Conservation (phyloP, 2,113 vertebrate genomes). For the Phalacrocorax brasilianus region DNA sequence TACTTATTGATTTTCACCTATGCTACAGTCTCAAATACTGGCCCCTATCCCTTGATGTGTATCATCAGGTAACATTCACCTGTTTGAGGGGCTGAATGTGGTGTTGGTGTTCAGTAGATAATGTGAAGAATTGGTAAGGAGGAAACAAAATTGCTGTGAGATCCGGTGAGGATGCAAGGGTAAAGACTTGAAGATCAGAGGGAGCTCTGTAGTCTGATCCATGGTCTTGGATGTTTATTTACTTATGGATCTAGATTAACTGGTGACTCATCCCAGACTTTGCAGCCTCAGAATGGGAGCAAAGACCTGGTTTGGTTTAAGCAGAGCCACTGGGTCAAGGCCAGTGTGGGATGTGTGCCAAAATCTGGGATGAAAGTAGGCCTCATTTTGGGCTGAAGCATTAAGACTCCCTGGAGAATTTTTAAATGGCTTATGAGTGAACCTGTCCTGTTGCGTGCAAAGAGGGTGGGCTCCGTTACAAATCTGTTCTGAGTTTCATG, state of each 20-base stretch:
- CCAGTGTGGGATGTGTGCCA: neutral
- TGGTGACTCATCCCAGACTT: neutral
- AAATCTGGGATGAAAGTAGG: neutral
- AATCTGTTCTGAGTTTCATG: neutral
- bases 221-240: neutral
- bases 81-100: neutral
- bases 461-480: neutral
- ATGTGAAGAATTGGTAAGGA: neutral
- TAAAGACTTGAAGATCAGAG: neutral
- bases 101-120: neutral
- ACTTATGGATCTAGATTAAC: neutral
- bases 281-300: neutral
- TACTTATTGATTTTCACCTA: neutral
- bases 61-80: neutral
- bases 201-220: neutral
- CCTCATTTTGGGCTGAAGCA: neutral
- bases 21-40: neutral
- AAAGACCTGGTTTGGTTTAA: neutral
- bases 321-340: neutral
- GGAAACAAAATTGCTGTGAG: neutral
- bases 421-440: neutral
- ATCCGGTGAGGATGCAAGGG: neutral
- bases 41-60: neutral
- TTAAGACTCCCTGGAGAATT: neutral
- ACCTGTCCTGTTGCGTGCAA: neutral